Percentiles rank a stretch among this genome's conserved stretches.
These are phyloP conservation scores for Orthosia incerta DNA, from an alignment of 2,888 invertebrate genomes.

Conservation along the genomic window DNA sequence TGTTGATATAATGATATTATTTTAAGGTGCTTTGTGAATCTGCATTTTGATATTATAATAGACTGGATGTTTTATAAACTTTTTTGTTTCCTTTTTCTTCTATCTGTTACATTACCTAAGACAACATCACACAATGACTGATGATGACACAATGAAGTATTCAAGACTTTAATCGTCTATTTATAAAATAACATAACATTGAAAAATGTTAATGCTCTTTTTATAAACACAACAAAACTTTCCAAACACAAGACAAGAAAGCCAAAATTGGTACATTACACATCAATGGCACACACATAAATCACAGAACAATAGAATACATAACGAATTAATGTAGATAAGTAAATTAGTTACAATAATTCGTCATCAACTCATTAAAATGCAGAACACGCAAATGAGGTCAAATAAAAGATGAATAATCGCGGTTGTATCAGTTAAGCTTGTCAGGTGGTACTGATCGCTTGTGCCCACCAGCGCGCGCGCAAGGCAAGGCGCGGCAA, in stretches of 20 bases:
- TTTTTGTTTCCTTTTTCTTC: conserved; percentile 39
- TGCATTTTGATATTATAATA: conserved; percentile 60
- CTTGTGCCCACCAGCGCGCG: conserved; percentile 55
- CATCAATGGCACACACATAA: conserved; percentile 18
- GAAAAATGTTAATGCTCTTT: background rate
- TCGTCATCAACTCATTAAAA: conserved; percentile 35
- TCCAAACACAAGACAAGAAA: background rate
- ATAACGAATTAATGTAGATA: background rate
- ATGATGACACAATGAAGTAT: background rate
- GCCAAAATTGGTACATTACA: background rate
- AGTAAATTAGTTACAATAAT: conserved; percentile 8
- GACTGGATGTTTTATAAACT: conserved; percentile 59
- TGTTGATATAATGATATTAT: conserved; percentile 42
- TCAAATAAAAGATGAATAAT: conserved; percentile 55
- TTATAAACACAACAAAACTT: background rate
- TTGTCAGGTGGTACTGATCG: conserved; percentile 64
- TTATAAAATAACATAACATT: background rate
- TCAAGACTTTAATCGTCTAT: conserved; percentile 13
- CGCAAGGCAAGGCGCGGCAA: conserved; percentile 74
- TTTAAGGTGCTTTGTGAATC: conserved; percentile 51
- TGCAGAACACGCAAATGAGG: conserved; percentile 49
- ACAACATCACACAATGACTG: conserved; percentile 14
- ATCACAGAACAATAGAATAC: conserved; percentile 25
- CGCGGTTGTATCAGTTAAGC: conserved; percentile 53
- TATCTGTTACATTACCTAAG: background rate